These are phyloP conservation scores for Platichthys flesus DNA, from an alignment of 2,113 vertebrate genomes.

Conservation along the genomic window DNA sequence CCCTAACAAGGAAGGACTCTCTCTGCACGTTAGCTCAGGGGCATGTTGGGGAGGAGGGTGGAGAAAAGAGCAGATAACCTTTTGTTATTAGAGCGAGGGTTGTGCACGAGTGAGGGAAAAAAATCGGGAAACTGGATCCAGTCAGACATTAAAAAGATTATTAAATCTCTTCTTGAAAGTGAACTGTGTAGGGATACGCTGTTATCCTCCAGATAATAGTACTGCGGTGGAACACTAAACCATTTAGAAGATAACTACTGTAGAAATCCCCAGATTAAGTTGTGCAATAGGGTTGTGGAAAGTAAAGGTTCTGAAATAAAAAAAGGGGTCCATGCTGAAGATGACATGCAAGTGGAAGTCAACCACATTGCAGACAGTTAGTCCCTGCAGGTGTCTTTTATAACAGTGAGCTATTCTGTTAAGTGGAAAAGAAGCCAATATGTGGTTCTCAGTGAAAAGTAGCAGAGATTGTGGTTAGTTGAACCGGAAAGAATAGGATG, in stretches of 20 bases:
- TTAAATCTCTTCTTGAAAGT: neutral
- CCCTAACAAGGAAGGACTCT: constrained; percentile 84
- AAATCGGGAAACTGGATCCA: too few relatives aligned
- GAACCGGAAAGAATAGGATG: neutral
- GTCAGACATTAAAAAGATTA: neutral
- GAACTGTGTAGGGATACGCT: neutral
- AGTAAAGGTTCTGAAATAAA: neutral
- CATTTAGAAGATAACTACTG: neutral
- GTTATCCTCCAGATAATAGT: constrained; percentile 4
- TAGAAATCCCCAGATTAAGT: neutral
- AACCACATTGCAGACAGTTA: constrained; percentile 6
- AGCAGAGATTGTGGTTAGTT: neutral
- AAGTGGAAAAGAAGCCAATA: neutral
- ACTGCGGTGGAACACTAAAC: neutral
- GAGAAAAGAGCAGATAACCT: neutral
- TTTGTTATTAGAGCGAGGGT: too few relatives aligned
- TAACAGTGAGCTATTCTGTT: neutral
- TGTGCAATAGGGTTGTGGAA: neutral
- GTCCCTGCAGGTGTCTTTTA: neutral
- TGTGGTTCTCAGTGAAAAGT: neutral
- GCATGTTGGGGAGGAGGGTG: neutral
- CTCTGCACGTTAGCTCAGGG: constrained; percentile 32
- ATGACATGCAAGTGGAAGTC: neutral
- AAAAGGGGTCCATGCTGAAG: neutral
- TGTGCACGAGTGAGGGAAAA: too few relatives aligned